Evolutionary conservation across 2,797 vertebrate species (phyloP), one percentile per base, ranked within the genome.

Genomic region (Anguilla anguilla): DNA sequence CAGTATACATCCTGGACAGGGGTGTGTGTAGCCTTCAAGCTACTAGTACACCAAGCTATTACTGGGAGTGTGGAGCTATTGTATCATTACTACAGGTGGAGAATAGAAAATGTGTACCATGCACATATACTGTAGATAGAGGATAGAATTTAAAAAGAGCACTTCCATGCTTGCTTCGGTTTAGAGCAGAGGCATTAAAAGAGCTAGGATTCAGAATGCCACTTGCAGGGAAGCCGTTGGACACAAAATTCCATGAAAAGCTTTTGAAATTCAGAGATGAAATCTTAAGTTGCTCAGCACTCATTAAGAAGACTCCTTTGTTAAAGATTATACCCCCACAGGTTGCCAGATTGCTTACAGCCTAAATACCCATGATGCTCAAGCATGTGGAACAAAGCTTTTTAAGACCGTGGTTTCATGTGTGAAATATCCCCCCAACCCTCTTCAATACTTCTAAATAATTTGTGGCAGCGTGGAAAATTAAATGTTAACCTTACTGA

Each of bases 231-330:
- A 90, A 86, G 87, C 92, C 69, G 82, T 85, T 86, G 91, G 90
- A 92, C 88, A 87, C 87, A 55, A 92, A 91, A 90, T 85, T 86
- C 82, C 39, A 49, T 81, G 61, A 35, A 72, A 69, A n/a, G 89
- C 89, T 92, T 92, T 90, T 89, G 67, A 88, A 91, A 93, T 89
- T 86, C 86, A 86, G 81, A 92, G 91, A 91, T 91, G 87, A 91
- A 90, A 90, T 91, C 88, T 90, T 88, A 67, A 87, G 92, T 90
- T 91, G 85, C 89, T 88, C 86, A 86, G 91, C 88, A 89, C 87
- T 87, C 87, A 89, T 90, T 90, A 88, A 92, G 91, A 92, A 90
- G 86, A 89, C 82, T 85, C 89, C 88, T 94, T 94, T 94, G 93
- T 93, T 90, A 88, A 93, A 92, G 91, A 91, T 85, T 46, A 89